Evolutionary conservation across 2,113 vertebrate genomes (phyloP).

Genomic region (Camelus dromedarius): DNA sequence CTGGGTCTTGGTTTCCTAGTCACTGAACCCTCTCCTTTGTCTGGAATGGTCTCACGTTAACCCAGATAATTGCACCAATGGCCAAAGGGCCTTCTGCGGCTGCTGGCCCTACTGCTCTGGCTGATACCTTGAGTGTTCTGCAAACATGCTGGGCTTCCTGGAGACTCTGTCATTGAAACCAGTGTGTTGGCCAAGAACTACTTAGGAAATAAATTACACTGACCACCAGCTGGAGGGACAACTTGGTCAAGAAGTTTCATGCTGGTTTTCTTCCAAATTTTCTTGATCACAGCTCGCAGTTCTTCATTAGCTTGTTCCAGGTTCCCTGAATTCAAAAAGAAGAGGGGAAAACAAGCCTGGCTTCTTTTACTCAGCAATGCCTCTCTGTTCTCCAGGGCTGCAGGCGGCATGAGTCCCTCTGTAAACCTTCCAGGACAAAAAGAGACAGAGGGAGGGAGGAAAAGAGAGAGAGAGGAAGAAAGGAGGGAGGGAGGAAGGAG

Average conservation of each 20-base stretch:
- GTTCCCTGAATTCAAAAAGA: constrained; percentile 90
- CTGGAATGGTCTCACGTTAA: neutral
- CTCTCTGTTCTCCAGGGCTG: neutral
- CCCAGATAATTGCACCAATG: neutral
- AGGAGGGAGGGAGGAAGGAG: neutral
- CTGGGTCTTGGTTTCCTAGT: neutral
- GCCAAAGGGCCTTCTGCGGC: neutral
- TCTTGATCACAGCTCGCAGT: constrained; percentile 98
- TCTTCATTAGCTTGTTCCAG: constrained; percentile 99
- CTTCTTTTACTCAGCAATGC: neutral
- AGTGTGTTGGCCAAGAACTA: neutral
- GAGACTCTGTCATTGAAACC: neutral
- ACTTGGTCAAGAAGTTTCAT: constrained; percentile 99
- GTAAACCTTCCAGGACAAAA: neutral
- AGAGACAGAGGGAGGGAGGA: neutral
- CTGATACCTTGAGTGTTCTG: neutral
- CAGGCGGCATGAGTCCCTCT: neutral
- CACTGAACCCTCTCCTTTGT: neutral
- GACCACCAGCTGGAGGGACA: constrained; percentile 98
- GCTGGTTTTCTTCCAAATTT: constrained; percentile 99
- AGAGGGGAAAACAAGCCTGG: neutral
- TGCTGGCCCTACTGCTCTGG: neutral
- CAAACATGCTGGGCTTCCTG: neutral
- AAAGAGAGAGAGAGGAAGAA: neutral
- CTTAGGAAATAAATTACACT: constrained; percentile 86